Conservation (phyloP, 2,888 invertebrate genomes). For the Agapostemon virescens region DNA sequence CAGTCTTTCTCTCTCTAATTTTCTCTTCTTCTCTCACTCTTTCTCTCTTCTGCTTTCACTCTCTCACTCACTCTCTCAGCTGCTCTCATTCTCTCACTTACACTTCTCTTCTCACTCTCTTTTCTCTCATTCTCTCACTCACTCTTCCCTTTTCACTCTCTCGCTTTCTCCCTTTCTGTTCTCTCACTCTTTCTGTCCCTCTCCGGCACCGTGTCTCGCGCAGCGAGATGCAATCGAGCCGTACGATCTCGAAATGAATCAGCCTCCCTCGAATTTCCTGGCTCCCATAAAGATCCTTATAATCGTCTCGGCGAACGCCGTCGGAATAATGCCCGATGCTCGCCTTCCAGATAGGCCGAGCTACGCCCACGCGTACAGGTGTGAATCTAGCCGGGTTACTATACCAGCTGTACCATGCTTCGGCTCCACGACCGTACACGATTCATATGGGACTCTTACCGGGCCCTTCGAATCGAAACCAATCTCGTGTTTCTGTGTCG, state of each 20-base stretch:
- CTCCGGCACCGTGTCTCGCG: not conserved
- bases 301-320: constrained; percentile 18
- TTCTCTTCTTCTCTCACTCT: not conserved
- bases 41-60: too few species aligned
- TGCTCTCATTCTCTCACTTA: too few species aligned
- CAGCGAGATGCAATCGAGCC: constrained; percentile 36
- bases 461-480: constrained; percentile 6
- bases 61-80: too few species aligned
- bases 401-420: not conserved
- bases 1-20: not conserved
- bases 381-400: constrained; percentile 60
- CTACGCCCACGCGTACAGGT: constrained; percentile 66
- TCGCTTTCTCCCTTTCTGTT: not conserved
- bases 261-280: constrained; percentile 39
- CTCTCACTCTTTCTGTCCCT: not conserved
- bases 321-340: constrained; percentile 49
- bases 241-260: constrained; percentile 56
- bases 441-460: constrained; percentile 2
- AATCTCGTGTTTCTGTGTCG: constrained; percentile 52
- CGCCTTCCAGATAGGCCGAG: constrained; percentile 15
- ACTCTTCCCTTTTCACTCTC: too few species aligned
- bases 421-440: not conserved
- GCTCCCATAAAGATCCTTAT: constrained; percentile 47
- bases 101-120: too few species aligned
- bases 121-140: too few species aligned